Evolutionary conservation across 2,888 invertebrate genomes (phyloP).

Genomic region (Folsomia candida): DNA sequence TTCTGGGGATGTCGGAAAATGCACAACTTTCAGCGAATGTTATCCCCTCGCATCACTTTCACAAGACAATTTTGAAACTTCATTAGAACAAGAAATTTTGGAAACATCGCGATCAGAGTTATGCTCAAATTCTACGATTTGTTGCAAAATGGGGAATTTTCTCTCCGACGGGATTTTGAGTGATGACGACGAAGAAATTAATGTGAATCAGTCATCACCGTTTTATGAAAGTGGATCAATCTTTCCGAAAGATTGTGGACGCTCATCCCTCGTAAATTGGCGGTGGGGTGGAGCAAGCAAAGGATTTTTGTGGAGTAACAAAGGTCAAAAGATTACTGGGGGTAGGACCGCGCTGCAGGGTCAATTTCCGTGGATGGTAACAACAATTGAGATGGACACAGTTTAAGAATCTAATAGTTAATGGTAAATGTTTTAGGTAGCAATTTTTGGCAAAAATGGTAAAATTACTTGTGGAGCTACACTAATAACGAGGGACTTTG

Average conservation of each 20-base stretch:
- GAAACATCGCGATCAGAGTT: not conserved
- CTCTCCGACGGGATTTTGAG: not conserved
- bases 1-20: no score
- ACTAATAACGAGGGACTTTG: slow-evolving; percentile 61
- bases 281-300: no score
- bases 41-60: not conserved
- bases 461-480: slow-evolving; percentile 44
- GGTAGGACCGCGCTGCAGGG: slow-evolving; percentile 76
- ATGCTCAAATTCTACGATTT: no score
- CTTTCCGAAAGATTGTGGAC: not conserved
- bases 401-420: no score
- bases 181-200: not conserved
- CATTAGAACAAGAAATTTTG: not conserved
- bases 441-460: slow-evolving; percentile 35
- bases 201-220: not conserved
- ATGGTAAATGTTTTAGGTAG: slow-evolving; percentile 40
- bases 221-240: not conserved
- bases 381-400: no score
- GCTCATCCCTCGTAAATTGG: not conserved
- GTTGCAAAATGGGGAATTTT: not conserved
- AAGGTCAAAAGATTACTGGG: slow-evolving; percentile 69
- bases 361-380: slow-evolving; percentile 74
- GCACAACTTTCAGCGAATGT: slow-evolving; percentile 18
- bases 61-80: not conserved
- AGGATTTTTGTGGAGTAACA: not conserved